A percentile compares a stretch with the other conserved stretches of the same genome.
phyloP scores from a whole-genome alignment of 2,888 invertebrate species.

The Thymelicus sylvestris region DNA sequence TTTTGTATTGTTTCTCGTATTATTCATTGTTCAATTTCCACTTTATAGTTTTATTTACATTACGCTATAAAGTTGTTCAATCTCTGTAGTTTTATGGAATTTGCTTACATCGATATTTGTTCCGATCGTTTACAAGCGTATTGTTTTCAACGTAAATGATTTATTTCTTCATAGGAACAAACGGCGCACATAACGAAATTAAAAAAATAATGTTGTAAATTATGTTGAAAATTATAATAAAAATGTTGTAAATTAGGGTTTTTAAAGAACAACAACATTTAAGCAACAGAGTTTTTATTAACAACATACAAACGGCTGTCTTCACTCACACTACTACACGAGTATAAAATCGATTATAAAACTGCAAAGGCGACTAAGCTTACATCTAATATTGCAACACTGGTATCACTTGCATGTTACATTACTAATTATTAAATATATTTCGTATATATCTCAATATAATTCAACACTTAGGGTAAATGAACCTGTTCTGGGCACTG shows the following conservation, averaged over 20 bases:
- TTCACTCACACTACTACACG: constrained; percentile 26
- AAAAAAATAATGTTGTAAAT: too few relatives aligned
- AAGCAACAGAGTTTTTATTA: constrained; percentile 82
- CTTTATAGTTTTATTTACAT: constrained; percentile 13
- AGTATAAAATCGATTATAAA: constrained; percentile 54
- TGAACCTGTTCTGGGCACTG: not conserved
- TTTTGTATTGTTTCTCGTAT: constrained; percentile 3
- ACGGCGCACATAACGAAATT: too few relatives aligned
- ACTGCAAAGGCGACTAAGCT: constrained; percentile 63
- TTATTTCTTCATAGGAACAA: too few relatives aligned
- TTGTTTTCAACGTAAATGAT: too few relatives aligned
- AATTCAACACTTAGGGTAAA: constrained; percentile 24
- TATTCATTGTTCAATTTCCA: constrained; percentile 1
- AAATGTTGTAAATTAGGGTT: too few relatives aligned
- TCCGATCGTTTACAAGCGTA: not conserved
- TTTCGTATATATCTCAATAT: constrained; percentile 34
- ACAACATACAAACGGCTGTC: constrained; percentile 62
- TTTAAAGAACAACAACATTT: constrained; percentile 50
- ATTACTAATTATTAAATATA: constrained; percentile 51
- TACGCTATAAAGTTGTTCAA: constrained; percentile 1
- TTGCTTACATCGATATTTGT: not conserved
- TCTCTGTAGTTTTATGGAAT: not conserved
- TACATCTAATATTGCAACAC: constrained; percentile 82
- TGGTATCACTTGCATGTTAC: constrained; percentile 77
- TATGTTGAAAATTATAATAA: too few relatives aligned